Base-by-base conservation (phyloP, 2,113 vertebrate genomes). In the Corvus hawaiiensis region DNA sequence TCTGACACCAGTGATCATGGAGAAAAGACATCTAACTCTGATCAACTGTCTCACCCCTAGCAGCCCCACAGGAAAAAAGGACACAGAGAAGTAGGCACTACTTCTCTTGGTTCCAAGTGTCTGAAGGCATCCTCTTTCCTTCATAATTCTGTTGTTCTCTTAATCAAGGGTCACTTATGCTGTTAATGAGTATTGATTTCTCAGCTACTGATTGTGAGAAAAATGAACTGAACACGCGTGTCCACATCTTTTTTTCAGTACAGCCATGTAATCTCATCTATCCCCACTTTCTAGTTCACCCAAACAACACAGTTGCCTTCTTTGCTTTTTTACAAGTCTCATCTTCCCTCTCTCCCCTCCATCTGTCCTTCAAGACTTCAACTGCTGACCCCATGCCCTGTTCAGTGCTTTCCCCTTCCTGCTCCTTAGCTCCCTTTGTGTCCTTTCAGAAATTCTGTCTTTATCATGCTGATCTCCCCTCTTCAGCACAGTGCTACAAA, bases 391-490 rank as follows among this genome's bases (percentile, higher is more conserved):
- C 71, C 55, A 35, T 51, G 79, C 54, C 80, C 69, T 0, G 8
- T 74, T 87, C 90, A 51, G 55, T 81, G 79, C 69, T 69, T 87
- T 94, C 44, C 82, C 87, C 44, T 95, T 91, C 84, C 63, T 54
- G 32, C 54, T 93, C 90, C 62, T 62, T 49, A 62, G 52, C 37
- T 83, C 67, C 84, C 56, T 92, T 96, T 92, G 85, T 90, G 85
- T 90, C 55, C 76, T 96, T 93, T 90, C 94, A 91, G 93, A 55
- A 74, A 68, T 66, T 89, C 62, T 33, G 72, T 48, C 91, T 93
- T 95, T 93, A 95, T 95, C 94, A 96, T 89, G 94, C 89, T 95
- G 93, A 97, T 93, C 66, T 82, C 37, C 51, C 32, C 62, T 75
- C 27, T 26, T 44, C 56, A 59, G 72, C 72, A 55, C 16, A 52